phyloP scores from a whole-genome alignment of 2,888 invertebrate species.

The Rotaria sp. region DNA sequence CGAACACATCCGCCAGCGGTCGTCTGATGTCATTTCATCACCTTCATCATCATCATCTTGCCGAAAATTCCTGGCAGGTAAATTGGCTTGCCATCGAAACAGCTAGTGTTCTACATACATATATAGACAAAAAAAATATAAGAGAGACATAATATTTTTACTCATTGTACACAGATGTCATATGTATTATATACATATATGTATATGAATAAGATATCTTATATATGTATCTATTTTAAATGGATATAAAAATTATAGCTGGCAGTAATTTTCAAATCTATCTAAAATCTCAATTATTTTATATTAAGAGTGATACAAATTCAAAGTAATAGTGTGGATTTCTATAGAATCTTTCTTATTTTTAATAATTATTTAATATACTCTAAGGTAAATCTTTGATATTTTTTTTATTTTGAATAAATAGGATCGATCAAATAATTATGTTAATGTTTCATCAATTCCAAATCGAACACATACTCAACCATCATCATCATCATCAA shows the following conservation, averaged over 20 bases:
- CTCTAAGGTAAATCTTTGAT: too few relatives aligned
- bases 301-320: too few relatives aligned
- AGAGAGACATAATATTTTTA: conserved; percentile 15
- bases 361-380: too few relatives aligned
- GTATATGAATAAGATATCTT: not conserved
- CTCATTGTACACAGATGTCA: not conserved
- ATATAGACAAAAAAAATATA: not conserved
- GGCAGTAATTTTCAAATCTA: too few relatives aligned
- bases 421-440: conserved; percentile 14
- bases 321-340: too few relatives aligned
- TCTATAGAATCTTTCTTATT: too few relatives aligned
- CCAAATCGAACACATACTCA: not conserved
- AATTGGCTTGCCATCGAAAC: not conserved
- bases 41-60: conserved; percentile 24
- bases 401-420: too few relatives aligned
- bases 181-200: not conserved
- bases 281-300: too few relatives aligned
- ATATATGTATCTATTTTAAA: not conserved
- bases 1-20: conserved; percentile 15
- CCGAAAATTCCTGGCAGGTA: conserved; percentile 30
- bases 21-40: conserved; percentile 20
- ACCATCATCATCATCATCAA: conserved; percentile 26
- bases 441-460: not conserved
- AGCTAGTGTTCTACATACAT: not conserved
- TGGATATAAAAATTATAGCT: too few relatives aligned